A percentile compares a stretch with the other conserved stretches of the same genome.
phyloP scores from a whole-genome alignment of 2,113 vertebrate species.

The Halcyon malimbica region DNA sequence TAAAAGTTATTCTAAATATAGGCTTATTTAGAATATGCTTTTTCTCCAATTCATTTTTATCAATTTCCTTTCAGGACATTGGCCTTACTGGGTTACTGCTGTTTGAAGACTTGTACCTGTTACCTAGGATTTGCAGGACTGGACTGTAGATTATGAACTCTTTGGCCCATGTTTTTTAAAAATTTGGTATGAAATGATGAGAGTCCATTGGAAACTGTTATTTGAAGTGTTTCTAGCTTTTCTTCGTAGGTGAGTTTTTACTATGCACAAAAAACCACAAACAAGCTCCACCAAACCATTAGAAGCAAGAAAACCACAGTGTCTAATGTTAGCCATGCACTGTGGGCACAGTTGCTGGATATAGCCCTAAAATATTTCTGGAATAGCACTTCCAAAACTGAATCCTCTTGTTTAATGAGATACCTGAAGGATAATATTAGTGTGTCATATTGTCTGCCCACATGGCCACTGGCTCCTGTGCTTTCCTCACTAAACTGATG shows the following conservation, averaged over 20 bases:
- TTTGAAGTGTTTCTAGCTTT: not conserved
- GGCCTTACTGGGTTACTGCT: not conserved
- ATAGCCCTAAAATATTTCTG: not conserved
- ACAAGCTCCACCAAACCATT: not conserved
- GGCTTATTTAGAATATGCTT: not conserved
- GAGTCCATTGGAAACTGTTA: not conserved
- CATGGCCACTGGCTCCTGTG: not conserved
- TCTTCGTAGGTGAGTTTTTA: not conserved
- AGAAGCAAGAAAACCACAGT: not conserved
- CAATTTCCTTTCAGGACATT: not conserved
- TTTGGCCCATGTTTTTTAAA: not conserved
- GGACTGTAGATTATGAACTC: not conserved
- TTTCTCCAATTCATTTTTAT: not conserved
- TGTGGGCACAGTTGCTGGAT: not conserved
- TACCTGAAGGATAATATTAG: not conserved
- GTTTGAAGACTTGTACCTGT: not conserved
- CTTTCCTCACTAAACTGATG: conserved; percentile 27
- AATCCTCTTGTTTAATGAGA: not conserved
- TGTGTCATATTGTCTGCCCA: conserved; percentile 6
- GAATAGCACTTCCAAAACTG: not conserved
- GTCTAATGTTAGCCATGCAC: not conserved
- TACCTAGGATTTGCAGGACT: not conserved
- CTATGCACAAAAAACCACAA: not conserved
- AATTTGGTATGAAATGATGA: not conserved
- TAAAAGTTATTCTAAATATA: not conserved